Conservation (phyloP, 2,888 invertebrate genomes). For the Autographa pulchrina region DNA sequence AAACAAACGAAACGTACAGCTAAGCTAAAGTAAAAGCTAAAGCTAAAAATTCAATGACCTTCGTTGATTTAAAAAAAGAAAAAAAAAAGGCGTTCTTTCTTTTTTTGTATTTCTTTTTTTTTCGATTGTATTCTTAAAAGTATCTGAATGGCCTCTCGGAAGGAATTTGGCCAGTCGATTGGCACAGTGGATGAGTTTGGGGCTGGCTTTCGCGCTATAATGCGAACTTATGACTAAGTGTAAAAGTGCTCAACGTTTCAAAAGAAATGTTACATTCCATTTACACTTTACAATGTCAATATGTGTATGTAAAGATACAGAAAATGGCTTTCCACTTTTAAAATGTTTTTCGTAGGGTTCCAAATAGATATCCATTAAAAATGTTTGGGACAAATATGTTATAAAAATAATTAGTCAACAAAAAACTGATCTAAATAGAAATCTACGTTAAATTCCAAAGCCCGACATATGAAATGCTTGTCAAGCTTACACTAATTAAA, state of each 20-base stretch:
- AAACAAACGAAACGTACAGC: background rate
- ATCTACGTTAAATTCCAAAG: no score
- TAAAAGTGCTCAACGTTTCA: background rate
- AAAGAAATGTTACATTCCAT: background rate
- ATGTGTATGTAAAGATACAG: background rate
- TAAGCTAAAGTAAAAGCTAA: no score
- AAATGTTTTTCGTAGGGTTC: no score
- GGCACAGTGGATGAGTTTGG: background rate
- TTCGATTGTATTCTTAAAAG: background rate
- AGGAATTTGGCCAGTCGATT: background rate
- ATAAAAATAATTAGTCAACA: no score
- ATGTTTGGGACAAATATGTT: no score
- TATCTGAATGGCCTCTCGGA: conserved; percentile 24
- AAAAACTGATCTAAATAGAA: no score
- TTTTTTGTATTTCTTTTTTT: background rate
- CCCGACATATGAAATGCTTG: no score
- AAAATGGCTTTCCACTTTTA: no score
- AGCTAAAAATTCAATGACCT: conserved; percentile 7
- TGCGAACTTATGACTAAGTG: background rate
- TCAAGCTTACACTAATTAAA: no score
- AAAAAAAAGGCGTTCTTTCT: background rate
- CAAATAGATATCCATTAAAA: no score
- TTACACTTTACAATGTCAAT: background rate
- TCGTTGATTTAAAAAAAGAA: background rate
- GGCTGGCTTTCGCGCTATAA: background rate